A percentile compares a stretch with the other conserved stretches of the same genome.
Evolutionary conservation across 2,113 vertebrate genomes (phyloP).

Genomic region (Tupaia chinensis): DNA sequence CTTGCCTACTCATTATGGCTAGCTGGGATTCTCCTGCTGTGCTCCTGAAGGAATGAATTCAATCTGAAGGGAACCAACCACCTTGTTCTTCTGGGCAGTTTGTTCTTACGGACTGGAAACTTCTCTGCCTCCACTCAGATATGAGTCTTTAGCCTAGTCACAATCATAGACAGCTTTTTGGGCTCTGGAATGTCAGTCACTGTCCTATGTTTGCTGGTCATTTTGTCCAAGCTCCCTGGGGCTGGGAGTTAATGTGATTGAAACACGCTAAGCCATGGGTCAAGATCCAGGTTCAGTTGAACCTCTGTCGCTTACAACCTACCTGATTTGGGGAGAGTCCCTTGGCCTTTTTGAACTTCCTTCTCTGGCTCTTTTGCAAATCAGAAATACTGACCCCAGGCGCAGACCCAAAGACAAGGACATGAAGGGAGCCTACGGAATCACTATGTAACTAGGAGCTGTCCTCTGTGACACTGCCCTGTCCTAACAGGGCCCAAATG

Average conservation of each 20-base stretch:
- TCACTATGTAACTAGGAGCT: not conserved
- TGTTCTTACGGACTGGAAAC: not conserved
- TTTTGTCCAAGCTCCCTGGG: not conserved
- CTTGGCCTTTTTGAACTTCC: not conserved
- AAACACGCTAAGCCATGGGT: not conserved
- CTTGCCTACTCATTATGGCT: too few species aligned
- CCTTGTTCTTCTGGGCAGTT: not conserved
- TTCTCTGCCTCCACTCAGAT: not conserved
- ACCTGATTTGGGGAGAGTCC: not conserved
- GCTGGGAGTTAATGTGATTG: not conserved
- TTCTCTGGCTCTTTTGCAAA: constrained; percentile 28
- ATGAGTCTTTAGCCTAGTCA: not conserved
- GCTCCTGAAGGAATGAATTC: not conserved
- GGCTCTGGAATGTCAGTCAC: not conserved
- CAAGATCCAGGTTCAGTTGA: not conserved
- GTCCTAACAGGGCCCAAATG: fast-evolving
- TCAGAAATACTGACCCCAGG: not conserved
- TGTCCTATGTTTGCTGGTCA: not conserved
- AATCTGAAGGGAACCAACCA: not conserved
- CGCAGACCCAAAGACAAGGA: not conserved
- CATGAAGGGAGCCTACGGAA: not conserved
- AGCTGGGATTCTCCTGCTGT: not conserved
- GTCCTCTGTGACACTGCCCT: not conserved
- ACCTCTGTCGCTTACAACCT: not conserved
- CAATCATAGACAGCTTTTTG: not conserved